These are phyloP conservation scores for Athalia cordata DNA, from an alignment of 2,888 invertebrate species.

Conservation along the genomic window DNA sequence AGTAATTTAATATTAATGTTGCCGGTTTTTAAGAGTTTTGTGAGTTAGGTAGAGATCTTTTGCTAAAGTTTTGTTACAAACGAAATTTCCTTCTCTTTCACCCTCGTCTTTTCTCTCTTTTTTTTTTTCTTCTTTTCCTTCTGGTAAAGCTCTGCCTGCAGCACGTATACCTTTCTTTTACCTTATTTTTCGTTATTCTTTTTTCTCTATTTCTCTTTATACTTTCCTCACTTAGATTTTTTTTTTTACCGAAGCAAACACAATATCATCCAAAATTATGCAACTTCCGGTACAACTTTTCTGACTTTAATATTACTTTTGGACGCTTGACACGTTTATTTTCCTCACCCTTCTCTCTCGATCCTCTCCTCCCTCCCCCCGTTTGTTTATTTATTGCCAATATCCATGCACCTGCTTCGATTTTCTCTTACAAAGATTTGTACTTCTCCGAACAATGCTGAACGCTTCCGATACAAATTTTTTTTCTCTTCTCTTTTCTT, in stretches of 20 bases:
- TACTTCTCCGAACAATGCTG: neutral
- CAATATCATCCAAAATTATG: constrained; percentile 37
- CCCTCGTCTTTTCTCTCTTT: neutral
- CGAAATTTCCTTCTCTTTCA: constrained; percentile 6
- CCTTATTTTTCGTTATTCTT: neutral
- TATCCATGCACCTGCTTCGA: neutral
- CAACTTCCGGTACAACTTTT: constrained; percentile 27
- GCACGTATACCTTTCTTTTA: neutral
- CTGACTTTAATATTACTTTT: constrained; percentile 24
- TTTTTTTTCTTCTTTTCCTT: too few relatives aligned
- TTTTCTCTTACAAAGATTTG: neutral
- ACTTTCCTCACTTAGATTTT: neutral
- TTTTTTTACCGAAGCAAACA: constrained; percentile 26
- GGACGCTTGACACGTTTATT: constrained; percentile 12
- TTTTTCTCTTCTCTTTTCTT: neutral
- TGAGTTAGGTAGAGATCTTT: constrained; percentile 24
- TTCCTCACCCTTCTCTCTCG: neutral
- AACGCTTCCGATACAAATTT: neutral
- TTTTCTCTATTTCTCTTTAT: too few relatives aligned
- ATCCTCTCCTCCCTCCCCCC: too few relatives aligned
- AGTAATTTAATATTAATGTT: constrained; percentile 42
- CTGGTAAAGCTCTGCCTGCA: too few relatives aligned
- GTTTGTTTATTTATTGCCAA: neutral
- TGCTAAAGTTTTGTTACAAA: constrained; percentile 31
- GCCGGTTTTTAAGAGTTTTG: constrained; percentile 35